These are phyloP conservation scores for Idaea dimidiata DNA, from an alignment of 2,888 invertebrate genomes.

Conservation along the genomic window DNA sequence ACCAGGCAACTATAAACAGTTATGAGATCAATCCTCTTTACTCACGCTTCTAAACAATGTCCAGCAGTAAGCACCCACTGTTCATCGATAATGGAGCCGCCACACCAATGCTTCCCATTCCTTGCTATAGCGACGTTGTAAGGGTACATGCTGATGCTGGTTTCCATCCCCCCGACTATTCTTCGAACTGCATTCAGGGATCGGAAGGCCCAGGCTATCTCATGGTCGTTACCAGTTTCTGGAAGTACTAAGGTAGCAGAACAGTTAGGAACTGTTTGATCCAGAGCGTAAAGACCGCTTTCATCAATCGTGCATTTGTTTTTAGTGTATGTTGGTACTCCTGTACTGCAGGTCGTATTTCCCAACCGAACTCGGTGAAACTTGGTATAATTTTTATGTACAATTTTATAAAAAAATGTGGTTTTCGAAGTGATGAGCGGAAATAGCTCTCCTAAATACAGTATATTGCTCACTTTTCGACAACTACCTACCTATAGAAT, in stretches of 20 bases:
- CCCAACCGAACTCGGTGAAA: too few species aligned
- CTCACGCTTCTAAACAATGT: constrained; percentile 70
- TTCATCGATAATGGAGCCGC: constrained; percentile 72
- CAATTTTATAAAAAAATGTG: too few species aligned
- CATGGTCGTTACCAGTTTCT: constrained; percentile 41
- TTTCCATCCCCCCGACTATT: constrained; percentile 73
- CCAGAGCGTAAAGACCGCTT: too few species aligned
- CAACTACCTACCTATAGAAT: too few species aligned
- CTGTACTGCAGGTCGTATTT: too few species aligned
- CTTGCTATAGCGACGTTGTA: constrained; percentile 70
- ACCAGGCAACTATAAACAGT: neutral
- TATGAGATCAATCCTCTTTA: constrained; percentile 8
- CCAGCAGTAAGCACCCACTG: constrained; percentile 75
- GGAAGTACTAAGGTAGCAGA: constrained; percentile 34
- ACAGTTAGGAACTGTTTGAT: too few species aligned
- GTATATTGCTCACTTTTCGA: too few species aligned
- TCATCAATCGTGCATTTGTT: too few species aligned
- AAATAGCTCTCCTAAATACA: too few species aligned
- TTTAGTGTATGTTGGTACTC: too few species aligned
- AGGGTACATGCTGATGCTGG: constrained; percentile 69
- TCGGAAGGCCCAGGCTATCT: constrained; percentile 65
- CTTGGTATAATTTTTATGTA: too few species aligned
- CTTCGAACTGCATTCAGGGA: constrained; percentile 59
- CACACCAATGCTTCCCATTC: constrained; percentile 70
- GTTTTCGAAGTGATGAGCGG: too few species aligned